phyloP scores from a whole-genome alignment of 2,113 vertebrate species.

The Erythrocercus mccallii region DNA sequence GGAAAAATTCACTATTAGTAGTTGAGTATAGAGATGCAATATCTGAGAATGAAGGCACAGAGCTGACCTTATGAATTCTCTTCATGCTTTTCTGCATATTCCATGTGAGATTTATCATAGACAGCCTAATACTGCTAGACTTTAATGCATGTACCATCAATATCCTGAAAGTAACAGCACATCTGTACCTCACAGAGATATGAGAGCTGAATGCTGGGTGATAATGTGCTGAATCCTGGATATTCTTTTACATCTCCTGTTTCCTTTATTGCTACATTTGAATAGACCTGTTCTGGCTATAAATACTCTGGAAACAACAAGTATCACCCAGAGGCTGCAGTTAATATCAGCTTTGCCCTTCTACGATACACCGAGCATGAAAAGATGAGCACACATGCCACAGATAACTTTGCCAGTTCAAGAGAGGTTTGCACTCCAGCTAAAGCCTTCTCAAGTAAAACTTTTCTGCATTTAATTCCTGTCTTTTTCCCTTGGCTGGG shows the following conservation, averaged over 20 bases:
- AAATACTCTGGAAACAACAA: neutral
- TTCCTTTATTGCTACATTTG: neutral
- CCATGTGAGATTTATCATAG: neutral
- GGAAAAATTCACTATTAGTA: neutral
- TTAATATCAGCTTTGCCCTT: neutral
- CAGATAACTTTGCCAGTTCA: neutral
- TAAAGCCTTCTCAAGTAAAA: neutral
- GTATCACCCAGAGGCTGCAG: neutral
- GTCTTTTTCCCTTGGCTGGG: neutral
- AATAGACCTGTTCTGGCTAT: neutral
- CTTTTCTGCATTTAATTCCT: neutral
- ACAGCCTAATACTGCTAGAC: neutral
- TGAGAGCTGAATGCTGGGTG: neutral
- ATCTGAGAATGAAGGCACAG: neutral
- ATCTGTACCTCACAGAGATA: neutral
- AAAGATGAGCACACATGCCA: neutral
- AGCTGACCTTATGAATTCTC: neutral
- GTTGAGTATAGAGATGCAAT: neutral
- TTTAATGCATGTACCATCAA: neutral
- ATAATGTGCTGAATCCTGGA: neutral
- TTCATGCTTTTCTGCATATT: neutral
- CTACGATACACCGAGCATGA: rapidly evolving
- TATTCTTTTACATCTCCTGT: neutral
- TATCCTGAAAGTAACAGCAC: neutral
- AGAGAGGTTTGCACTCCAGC: neutral